Percentiles rank a stretch among this genome's conserved stretches.
Conservation (phyloP, 2,888 invertebrate species). For the Leptinotarsa juncta region DNA sequence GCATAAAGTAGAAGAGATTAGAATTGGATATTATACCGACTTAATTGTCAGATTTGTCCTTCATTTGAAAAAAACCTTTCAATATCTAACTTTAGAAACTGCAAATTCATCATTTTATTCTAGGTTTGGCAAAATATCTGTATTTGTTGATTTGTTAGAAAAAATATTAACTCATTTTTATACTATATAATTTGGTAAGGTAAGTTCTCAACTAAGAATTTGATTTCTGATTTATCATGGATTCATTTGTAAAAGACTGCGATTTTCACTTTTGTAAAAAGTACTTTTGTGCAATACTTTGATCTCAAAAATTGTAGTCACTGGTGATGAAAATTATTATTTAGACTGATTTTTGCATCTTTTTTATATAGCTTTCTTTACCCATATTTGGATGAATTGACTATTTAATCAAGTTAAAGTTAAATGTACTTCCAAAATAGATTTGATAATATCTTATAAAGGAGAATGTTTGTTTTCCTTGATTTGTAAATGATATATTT, state of each 20-base stretch:
- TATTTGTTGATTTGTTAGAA: background rate
- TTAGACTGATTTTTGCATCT: background rate
- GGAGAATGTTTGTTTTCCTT: too few species aligned
- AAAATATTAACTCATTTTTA: too few species aligned
- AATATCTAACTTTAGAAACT: background rate
- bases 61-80: too few species aligned
- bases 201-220: background rate
- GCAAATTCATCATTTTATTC: background rate
- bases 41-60: too few species aligned
- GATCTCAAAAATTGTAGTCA: conserved; percentile 14
- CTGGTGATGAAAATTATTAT: background rate
- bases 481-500: background rate
- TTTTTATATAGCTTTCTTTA: background rate
- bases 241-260: conserved; percentile 25
- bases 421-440: background rate
- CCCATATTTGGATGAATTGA: background rate
- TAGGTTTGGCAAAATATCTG: background rate
- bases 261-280: conserved; percentile 4
- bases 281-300: conserved; percentile 27
- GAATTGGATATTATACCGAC: too few species aligned
- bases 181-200: too few species aligned
- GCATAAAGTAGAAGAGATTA: too few species aligned
- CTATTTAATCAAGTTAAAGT: conserved; percentile 3
- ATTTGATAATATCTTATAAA: background rate
- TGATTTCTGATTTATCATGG: conserved; percentile 14